Percentiles rank a stretch among this genome's conserved stretches.
Evolutionary conservation across 2,888 invertebrate species (phyloP).

Genomic region (Gonocerus acuteangulatus): DNA sequence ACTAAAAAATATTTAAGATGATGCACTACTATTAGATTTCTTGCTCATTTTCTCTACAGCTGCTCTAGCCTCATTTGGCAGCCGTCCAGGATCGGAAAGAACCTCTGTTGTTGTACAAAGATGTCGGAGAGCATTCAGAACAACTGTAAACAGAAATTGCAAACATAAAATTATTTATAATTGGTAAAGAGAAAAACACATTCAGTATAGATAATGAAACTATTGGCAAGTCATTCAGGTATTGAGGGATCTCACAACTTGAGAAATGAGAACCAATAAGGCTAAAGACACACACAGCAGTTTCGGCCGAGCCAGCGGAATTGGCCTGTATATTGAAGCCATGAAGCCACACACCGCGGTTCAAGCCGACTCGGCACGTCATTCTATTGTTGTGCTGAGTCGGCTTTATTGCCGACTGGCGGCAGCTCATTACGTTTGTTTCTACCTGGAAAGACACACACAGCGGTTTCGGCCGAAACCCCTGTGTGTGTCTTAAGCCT

Average conservation of each 20-base stretch:
- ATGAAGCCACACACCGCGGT: too few species aligned
- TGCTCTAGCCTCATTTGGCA: slow-evolving; percentile 82
- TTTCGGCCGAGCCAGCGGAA: too few species aligned
- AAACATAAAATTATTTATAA: slow-evolving; percentile 18
- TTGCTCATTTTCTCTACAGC: slow-evolving; percentile 49
- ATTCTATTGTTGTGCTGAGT: too few species aligned
- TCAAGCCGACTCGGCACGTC: too few species aligned
- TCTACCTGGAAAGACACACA: too few species aligned
- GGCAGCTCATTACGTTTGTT: too few species aligned
- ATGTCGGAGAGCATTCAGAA: slow-evolving; percentile 80
- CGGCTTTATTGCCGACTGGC: too few species aligned
- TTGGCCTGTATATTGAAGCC: too few species aligned
- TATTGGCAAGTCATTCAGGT: not conserved
- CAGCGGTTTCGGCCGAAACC: too few species aligned
- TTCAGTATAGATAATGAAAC: not conserved
- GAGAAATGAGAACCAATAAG: not conserved
- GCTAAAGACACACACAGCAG: too few species aligned
- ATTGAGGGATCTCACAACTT: not conserved
- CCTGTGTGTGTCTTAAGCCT: too few species aligned
- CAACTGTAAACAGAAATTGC: slow-evolving; percentile 56
- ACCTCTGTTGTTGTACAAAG: slow-evolving; percentile 90
- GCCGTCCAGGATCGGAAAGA: slow-evolving; percentile 74
- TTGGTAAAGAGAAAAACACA: not conserved
- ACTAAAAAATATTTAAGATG: too few species aligned
- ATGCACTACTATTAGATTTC: slow-evolving; percentile 2